Percentiles rank a stretch among this genome's conserved stretches.
Evolutionary conservation across 2,113 vertebrate species (phyloP).

Genomic region (Notothenia coriiceps): DNA sequence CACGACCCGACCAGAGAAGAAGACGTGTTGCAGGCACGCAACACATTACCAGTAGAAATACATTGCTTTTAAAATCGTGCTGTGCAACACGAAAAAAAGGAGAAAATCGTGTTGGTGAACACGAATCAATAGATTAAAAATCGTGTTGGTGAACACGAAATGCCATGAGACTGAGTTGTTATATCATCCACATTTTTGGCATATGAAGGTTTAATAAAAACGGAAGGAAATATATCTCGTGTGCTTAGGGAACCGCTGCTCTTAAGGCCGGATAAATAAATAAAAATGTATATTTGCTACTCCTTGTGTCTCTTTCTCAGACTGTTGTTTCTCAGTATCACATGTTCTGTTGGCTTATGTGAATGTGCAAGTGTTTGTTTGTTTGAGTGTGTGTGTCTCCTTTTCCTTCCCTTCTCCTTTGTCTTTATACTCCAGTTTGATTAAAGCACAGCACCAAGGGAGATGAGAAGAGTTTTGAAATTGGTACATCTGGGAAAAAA

Average conservation of each 20-base stretch:
- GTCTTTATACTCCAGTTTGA: slow-evolving; percentile 23
- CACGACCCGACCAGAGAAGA: too few relatives aligned
- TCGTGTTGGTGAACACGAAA: too few relatives aligned
- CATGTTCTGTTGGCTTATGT: background rate
- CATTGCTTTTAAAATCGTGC: too few relatives aligned
- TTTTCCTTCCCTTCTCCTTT: slow-evolving; percentile 23
- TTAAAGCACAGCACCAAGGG: slow-evolving; percentile 13
- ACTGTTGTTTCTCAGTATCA: too few relatives aligned
- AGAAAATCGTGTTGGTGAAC: too few relatives aligned
- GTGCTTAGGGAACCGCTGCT: background rate
- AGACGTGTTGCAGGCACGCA: too few relatives aligned
- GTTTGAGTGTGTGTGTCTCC: background rate
- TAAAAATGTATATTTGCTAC: too few relatives aligned
- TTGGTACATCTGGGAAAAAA: slow-evolving; percentile 53
- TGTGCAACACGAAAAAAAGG: too few relatives aligned
- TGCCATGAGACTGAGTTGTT: too few relatives aligned
- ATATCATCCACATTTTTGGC: background rate
- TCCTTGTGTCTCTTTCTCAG: background rate
- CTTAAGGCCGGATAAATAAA: background rate
- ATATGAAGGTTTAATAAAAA: background rate
- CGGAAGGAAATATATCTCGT: background rate
- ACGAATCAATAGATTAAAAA: too few relatives aligned
- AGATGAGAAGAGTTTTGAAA: slow-evolving; percentile 58
- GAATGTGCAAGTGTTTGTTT: background rate
- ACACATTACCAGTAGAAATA: too few relatives aligned